Evolutionary conservation across 2,888 invertebrate species (phyloP).

Genomic region (Rhodophaea formosa): DNA sequence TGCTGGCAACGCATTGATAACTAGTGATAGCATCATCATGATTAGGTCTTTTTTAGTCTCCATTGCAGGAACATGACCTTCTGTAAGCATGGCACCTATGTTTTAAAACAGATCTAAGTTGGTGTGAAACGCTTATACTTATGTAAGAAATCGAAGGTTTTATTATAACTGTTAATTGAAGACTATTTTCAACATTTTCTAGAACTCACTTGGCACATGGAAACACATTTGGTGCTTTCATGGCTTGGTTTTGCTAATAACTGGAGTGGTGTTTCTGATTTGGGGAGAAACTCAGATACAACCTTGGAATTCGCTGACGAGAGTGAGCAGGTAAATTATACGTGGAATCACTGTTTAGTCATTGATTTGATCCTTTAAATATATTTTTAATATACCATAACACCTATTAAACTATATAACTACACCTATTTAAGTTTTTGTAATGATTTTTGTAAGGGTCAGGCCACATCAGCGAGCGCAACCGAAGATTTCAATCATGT

Average conservation of each 20-base stretch:
- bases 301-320: constrained; percentile 56
- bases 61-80: too few relatives aligned
- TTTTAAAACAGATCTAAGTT: too few relatives aligned
- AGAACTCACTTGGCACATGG: constrained; percentile 60
- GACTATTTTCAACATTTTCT: constrained; percentile 23
- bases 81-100: too few relatives aligned
- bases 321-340: constrained; percentile 26
- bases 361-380: too few relatives aligned
- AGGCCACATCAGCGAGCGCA: constrained; percentile 33
- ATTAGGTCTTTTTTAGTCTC: too few relatives aligned
- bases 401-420: too few relatives aligned
- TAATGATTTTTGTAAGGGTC: constrained; percentile 35
- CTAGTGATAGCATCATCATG: too few relatives aligned
- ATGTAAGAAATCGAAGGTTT: too few relatives aligned
- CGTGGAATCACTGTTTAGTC: not conserved
- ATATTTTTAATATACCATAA: too few relatives aligned
- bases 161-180: not conserved
- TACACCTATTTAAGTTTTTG: not conserved
- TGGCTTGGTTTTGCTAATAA: constrained; percentile 53
- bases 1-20: too few relatives aligned
- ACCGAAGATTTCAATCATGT: constrained; percentile 58
- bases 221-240: constrained; percentile 74
- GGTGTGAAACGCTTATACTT: too few relatives aligned
- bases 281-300: constrained; percentile 67
- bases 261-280: constrained; percentile 60